A percentile compares a stretch with the other conserved stretches of the same genome.
phyloP scores from a whole-genome alignment of 2,797 vertebrate genomes.

The Phalloptychus januarius region DNA sequence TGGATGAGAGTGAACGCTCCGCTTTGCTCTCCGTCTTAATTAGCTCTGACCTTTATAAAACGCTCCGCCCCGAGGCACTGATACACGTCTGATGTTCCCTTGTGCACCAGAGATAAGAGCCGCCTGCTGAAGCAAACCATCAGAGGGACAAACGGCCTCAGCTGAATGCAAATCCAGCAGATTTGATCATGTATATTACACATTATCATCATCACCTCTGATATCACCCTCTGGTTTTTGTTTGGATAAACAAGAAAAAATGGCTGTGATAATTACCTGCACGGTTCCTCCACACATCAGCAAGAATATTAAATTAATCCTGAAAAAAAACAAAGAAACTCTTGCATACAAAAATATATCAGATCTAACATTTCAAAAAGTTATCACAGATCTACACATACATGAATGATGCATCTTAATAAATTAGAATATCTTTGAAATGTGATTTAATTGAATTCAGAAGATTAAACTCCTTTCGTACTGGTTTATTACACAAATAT shows the following conservation, averaged over 20 bases:
- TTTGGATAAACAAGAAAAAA: constrained; percentile 26
- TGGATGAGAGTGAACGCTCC: constrained; percentile 22
- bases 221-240: constrained; percentile 25
- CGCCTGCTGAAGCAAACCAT: constrained; percentile 35
- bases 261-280: constrained; percentile 46
- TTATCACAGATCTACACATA: constrained; percentile 20
- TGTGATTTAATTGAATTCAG: neutral
- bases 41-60: constrained; percentile 41
- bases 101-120: constrained; percentile 27
- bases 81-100: constrained; percentile 20
- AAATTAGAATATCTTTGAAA: constrained; percentile 4
- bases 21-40: constrained; percentile 20
- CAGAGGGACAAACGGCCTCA: constrained; percentile 29
- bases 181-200: constrained; percentile 43
- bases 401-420: constrained; percentile 24
- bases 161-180: constrained; percentile 38
- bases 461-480: neutral
- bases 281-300: constrained; percentile 31
- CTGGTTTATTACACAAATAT: neutral
- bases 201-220: constrained; percentile 6
- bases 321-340: neutral
- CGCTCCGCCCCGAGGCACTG: constrained; percentile 26
- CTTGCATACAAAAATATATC: constrained; percentile 71
- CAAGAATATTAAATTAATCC: constrained; percentile 24
- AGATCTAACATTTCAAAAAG: constrained; percentile 44